A percentile compares a stretch with the other conserved stretches of the same genome.
These are phyloP conservation scores for Drosophila rhopaloa DNA, from an alignment of 1,140 invertebrate species.

Conservation along the genomic window DNA sequence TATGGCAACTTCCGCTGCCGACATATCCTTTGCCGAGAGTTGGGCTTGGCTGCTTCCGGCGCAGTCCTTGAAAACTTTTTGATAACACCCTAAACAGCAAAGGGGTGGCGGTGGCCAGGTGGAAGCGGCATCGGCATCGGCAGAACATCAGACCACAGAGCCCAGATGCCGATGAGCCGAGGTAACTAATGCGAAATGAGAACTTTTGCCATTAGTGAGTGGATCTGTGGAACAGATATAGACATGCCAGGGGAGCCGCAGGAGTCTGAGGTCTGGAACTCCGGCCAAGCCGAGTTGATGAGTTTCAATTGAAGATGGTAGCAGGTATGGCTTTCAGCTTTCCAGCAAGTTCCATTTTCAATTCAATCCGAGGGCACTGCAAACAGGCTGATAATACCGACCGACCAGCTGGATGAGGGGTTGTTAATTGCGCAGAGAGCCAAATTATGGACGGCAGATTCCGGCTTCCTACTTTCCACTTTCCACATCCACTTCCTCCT, in stretches of 20 bases:
- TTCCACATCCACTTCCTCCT: too few relatives aligned
- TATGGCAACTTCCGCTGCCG: slow-evolving; percentile 60
- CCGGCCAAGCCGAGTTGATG: slow-evolving; percentile 14
- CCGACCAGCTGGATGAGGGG: slow-evolving; percentile 7
- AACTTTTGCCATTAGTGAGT: slow-evolving; percentile 74
- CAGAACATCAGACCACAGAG: slow-evolving; percentile 29
- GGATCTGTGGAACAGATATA: slow-evolving; percentile 43
- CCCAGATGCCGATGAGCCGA: slow-evolving; percentile 48
- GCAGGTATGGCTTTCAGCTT: neutral
- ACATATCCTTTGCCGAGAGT: slow-evolving; percentile 23
- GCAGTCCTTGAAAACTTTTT: slow-evolving; percentile 79
- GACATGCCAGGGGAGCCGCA: slow-evolving; percentile 6
- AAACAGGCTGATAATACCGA: slow-evolving; percentile 9
- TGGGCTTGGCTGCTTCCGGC: slow-evolving; percentile 42
- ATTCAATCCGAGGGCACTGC: neutral
- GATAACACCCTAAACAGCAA: slow-evolving; percentile 61
- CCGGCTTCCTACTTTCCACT: neutral
- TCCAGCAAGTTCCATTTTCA: slow-evolving; percentile 6
- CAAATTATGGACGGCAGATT: slow-evolving; percentile 2
- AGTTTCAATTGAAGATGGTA: slow-evolving; percentile 31
- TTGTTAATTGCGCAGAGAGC: slow-evolving; percentile 13
- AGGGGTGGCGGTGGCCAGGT: slow-evolving; percentile 12
- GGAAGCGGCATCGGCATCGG: slow-evolving; percentile 1
- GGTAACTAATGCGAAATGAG: slow-evolving; percentile 71
- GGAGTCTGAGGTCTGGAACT: neutral